Evolutionary conservation across 2,888 invertebrate genomes (phyloP).

Genomic region (Electrophaes corylata): DNA sequence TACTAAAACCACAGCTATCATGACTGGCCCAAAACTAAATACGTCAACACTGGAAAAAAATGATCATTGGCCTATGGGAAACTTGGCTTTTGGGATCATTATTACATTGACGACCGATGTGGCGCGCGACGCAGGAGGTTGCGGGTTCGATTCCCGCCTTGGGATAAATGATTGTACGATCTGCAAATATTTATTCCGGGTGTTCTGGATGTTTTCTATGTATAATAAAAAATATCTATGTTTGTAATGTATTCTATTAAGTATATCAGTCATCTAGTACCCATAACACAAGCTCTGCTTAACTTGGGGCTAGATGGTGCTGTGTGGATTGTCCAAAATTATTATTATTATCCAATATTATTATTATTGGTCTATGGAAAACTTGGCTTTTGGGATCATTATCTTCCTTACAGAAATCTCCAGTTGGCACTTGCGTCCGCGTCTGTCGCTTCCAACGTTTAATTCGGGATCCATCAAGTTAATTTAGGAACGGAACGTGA

Average conservation of each 20-base stretch:
- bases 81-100: neutral
- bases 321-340: no score
- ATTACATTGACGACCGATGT: no score
- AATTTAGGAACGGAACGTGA: slow-evolving; percentile 32
- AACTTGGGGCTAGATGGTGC: no score
- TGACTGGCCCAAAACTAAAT: neutral
- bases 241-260: no score
- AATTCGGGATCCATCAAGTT: slow-evolving; percentile 31
- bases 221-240: no score
- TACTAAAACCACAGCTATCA: neutral
- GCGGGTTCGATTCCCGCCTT: no score
- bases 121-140: no score
- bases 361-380: neutral
- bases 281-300: no score
- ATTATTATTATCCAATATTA: neutral
- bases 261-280: no score
- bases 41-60: neutral
- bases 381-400: neutral
- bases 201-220: no score
- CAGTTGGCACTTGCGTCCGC: slow-evolving; percentile 22
- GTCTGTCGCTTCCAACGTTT: slow-evolving; percentile 28
- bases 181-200: no score
- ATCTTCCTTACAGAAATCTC: slow-evolving; percentile 13
- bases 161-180: no score
- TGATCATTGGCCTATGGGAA: neutral